Conservation (phyloP, 2,113 vertebrate genomes). For the Thamnophis sirtalis region DNA sequence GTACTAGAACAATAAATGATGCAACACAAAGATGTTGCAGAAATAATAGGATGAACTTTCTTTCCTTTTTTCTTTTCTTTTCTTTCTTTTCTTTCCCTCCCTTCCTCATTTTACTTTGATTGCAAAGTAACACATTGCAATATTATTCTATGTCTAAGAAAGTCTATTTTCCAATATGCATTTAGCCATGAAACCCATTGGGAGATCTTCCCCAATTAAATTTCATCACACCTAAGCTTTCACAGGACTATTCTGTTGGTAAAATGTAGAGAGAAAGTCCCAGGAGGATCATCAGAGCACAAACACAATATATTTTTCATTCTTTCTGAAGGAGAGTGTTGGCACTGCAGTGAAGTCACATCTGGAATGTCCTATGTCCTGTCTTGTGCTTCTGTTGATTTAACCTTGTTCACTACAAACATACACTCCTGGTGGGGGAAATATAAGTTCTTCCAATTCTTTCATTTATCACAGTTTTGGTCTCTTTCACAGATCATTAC, state of each 20-base stretch:
- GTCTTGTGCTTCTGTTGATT: slow-evolving; percentile 29
- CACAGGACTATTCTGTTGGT: neutral
- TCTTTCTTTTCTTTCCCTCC: neutral
- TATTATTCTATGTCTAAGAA: neutral
- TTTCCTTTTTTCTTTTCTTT: no score
- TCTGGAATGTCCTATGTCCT: neutral
- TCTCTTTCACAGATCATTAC: slow-evolving; percentile 42
- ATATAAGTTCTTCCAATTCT: slow-evolving; percentile 26
- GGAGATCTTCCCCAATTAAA: neutral
- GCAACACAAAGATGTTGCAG: neutral
- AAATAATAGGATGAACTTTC: neutral
- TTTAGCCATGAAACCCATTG: neutral
- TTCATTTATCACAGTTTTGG: slow-evolving; percentile 18
- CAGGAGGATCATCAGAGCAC: neutral
- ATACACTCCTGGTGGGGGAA: slow-evolving; percentile 8
- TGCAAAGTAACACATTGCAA: neutral
- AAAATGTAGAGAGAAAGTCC: neutral
- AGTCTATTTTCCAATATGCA: neutral
- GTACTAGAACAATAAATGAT: neutral
- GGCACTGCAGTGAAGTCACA: neutral
- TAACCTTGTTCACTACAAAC: slow-evolving; percentile 39
- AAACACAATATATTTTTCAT: neutral
- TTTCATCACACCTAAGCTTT: neutral
- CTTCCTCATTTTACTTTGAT: neutral
- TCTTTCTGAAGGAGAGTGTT: neutral